These are phyloP conservation scores for Eulithis testata DNA, from an alignment of 2,888 invertebrate genomes.

Conservation along the genomic window DNA sequence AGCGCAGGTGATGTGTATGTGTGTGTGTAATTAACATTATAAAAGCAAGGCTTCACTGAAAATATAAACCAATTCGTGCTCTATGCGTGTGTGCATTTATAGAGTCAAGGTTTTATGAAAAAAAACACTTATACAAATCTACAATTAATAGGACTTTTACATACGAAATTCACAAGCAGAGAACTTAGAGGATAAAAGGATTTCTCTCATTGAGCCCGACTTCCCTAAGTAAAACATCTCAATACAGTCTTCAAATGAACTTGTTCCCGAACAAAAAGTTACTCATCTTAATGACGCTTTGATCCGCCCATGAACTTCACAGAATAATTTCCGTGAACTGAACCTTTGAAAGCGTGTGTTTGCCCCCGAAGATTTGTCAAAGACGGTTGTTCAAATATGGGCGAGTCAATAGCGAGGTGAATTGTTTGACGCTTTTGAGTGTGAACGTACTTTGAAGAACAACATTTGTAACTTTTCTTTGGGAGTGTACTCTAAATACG, in stretches of 20 bases:
- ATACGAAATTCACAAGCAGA: not conserved
- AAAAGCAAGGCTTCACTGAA: too few relatives aligned
- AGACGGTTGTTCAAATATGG: constrained; percentile 61
- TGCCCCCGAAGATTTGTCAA: constrained; percentile 67
- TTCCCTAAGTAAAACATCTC: constrained; percentile 8
- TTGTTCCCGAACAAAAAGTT: constrained; percentile 33
- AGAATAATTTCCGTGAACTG: constrained; percentile 53
- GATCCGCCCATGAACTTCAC: constrained; percentile 46
- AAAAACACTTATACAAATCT: too few relatives aligned
- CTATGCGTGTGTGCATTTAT: too few relatives aligned
- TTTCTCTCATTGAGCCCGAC: not conserved
- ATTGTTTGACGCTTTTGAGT: constrained; percentile 42
- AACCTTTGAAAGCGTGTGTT: constrained; percentile 57
- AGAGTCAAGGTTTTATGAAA: too few relatives aligned
- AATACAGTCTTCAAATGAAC: constrained; percentile 21
- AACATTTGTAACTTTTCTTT: constrained; percentile 14
- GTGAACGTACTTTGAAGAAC: constrained; percentile 22
- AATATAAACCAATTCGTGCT: too few relatives aligned
- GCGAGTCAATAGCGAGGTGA: constrained; percentile 46
- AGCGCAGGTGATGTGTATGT: too few relatives aligned
- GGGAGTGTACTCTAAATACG: not conserved
- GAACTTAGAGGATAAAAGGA: not conserved
- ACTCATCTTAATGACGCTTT: constrained; percentile 41
- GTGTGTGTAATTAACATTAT: too few relatives aligned
- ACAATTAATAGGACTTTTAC: not conserved